These are phyloP conservation scores for Chromoteleia sp. DNA, from an alignment of 2,888 invertebrate species.

Conservation along the genomic window DNA sequence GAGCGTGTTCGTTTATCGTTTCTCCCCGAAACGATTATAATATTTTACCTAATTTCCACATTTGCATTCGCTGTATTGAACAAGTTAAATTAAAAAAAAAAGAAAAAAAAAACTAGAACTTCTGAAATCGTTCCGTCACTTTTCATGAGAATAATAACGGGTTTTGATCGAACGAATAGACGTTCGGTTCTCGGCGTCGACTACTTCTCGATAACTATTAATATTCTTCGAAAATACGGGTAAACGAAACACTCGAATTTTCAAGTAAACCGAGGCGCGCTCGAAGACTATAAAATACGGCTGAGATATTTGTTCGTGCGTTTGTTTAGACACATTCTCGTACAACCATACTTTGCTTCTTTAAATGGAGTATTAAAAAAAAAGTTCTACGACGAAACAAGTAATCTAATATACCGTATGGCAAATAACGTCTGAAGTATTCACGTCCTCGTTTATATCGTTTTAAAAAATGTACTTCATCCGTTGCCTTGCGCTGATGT, in stretches of 20 bases:
- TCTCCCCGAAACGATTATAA: slow-evolving; percentile 32
- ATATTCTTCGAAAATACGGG: slow-evolving; percentile 5
- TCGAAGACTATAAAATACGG: slow-evolving; percentile 15
- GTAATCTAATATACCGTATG: slow-evolving; percentile 32
- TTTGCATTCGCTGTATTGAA: slow-evolving; percentile 22
- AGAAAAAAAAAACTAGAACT: slow-evolving; percentile 7
- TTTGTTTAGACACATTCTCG: not conserved
- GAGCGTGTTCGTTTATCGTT: slow-evolving; percentile 51
- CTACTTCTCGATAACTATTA: slow-evolving; percentile 4
- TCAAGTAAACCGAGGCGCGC: slow-evolving; percentile 14
- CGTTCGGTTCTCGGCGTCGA: not conserved
- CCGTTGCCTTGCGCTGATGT: slow-evolving; percentile 39
- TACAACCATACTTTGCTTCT: slow-evolving; percentile 9
- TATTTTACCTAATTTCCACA: slow-evolving; percentile 22
- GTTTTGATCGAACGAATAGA: not conserved
- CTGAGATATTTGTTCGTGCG: slow-evolving; percentile 5
- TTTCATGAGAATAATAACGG: not conserved
- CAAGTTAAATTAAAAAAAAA: not conserved
- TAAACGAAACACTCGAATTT: slow-evolving; percentile 11
- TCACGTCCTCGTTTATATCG: slow-evolving; percentile 45
- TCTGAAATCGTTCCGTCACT: slow-evolving; percentile 19
- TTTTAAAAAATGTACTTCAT: slow-evolving; percentile 50
- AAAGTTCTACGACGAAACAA: not conserved
- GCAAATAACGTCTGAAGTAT: slow-evolving; percentile 47
- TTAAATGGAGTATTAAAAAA: not conserved